These are phyloP conservation scores for Hyposoter dolosus DNA, from an alignment of 2,888 invertebrate genomes.

Conservation along the genomic window DNA sequence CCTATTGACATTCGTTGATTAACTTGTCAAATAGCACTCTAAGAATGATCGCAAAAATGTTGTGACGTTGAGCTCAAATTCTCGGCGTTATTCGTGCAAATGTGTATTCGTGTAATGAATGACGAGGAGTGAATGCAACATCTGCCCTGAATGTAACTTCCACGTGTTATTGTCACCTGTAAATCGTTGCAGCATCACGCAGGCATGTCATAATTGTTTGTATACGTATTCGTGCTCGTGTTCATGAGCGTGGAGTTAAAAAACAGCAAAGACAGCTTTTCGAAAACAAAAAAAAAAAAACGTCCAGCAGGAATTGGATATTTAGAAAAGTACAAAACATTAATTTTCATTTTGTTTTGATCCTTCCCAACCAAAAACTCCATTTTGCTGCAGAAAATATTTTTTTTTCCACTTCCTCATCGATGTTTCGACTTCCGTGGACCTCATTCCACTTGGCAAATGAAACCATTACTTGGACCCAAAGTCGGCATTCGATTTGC, in stretches of 20 bases:
- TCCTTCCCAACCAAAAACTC: neutral
- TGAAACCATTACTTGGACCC: neutral
- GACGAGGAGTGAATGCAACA: slow-evolving; percentile 35
- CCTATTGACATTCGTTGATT: neutral
- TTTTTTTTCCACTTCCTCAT: neutral
- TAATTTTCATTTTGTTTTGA: neutral
- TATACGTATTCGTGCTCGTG: slow-evolving; percentile 3
- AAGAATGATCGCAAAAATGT: neutral
- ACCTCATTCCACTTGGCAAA: neutral
- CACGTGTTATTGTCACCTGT: slow-evolving; percentile 56
- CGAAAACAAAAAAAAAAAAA: neutral
- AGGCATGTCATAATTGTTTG: slow-evolving; percentile 51
- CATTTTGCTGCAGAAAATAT: neutral
- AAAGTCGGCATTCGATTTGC: neutral
- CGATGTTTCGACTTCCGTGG: neutral
- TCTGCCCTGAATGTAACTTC: slow-evolving; percentile 53
- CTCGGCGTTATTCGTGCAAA: slow-evolving; percentile 45
- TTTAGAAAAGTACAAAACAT: neutral
- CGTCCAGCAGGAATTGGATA: neutral
- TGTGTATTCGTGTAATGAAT: slow-evolving; percentile 31
- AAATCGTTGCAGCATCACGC: slow-evolving; percentile 51
- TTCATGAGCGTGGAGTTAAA: neutral
- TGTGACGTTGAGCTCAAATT: slow-evolving; percentile 6
- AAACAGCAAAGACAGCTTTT: neutral
- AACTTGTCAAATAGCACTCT: neutral